phyloP scores from a whole-genome alignment of 2,113 vertebrate genomes.

The Hippopotamus amphibius region DNA sequence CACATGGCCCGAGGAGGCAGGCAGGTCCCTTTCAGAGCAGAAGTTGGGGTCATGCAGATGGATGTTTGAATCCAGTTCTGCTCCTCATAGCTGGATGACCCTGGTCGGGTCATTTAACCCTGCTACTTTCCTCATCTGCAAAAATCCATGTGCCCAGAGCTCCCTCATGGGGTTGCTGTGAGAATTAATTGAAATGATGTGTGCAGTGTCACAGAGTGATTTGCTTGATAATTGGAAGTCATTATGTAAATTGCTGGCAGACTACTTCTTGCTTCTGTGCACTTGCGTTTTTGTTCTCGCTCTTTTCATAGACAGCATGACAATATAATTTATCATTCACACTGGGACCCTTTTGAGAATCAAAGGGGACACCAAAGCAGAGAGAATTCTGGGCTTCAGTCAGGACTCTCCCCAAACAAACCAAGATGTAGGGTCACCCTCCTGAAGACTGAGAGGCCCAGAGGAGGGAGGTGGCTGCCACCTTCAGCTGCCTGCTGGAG shows the following conservation, averaged over 20 bases:
- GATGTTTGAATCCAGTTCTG: background rate
- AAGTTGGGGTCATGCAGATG: background rate
- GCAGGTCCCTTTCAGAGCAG: background rate
- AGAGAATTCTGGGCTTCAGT: background rate
- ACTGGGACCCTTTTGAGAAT: background rate
- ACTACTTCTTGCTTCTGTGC: background rate
- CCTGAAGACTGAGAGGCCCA: background rate
- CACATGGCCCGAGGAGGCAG: background rate
- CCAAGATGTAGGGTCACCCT: background rate
- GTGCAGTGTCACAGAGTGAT: background rate
- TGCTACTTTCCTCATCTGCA: constrained; percentile 5
- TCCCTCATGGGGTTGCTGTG: background rate
- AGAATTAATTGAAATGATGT: background rate
- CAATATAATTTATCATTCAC: background rate
- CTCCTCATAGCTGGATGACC: background rate
- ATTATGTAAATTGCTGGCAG: background rate
- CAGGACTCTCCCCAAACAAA: background rate
- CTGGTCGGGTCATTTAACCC: background rate
- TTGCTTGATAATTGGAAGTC: background rate
- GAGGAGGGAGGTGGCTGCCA: background rate
- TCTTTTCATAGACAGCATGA: background rate
- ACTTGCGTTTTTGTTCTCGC: background rate
- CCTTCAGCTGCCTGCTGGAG: background rate
- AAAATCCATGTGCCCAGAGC: background rate
- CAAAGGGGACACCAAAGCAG: background rate